phyloP scores from a whole-genome alignment of 1,140 invertebrate genomes.

The Caerostris darwini region DNA sequence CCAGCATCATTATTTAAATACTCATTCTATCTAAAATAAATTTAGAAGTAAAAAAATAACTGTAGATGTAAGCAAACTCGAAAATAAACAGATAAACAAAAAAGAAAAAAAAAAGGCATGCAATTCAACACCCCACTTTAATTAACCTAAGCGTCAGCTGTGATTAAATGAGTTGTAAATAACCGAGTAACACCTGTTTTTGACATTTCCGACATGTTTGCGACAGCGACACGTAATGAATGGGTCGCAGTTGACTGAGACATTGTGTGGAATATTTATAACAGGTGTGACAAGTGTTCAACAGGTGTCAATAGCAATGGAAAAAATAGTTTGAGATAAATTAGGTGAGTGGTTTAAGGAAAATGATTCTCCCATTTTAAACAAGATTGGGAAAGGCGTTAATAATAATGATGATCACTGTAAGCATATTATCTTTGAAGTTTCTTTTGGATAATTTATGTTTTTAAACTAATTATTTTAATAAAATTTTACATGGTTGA shows the following conservation, averaged over 20 bases:
- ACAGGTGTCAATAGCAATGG: constrained; percentile 30
- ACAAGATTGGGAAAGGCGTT: too few species aligned
- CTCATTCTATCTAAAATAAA: too few species aligned
- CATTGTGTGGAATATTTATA: constrained; percentile 1
- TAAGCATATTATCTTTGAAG: too few species aligned
- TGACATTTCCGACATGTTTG: constrained; percentile 10
- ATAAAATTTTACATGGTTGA: too few species aligned
- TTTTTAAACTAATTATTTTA: too few species aligned
- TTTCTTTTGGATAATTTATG: too few species aligned
- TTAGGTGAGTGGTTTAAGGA: background rate
- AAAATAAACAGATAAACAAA: too few species aligned
- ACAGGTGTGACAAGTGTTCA: constrained; percentile 39
- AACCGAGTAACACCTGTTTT: constrained; percentile 28
- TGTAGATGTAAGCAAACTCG: too few species aligned
- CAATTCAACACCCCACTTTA: background rate
- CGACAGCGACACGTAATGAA: constrained; percentile 21
- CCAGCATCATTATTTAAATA: too few species aligned
- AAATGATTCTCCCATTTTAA: background rate
- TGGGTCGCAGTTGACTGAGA: background rate
- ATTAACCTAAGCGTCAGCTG: background rate
- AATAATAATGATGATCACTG: too few species aligned
- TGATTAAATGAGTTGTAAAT: background rate
- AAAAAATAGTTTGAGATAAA: background rate
- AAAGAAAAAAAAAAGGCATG: too few species aligned
- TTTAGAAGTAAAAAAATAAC: too few species aligned